Evolutionary conservation across 2,113 vertebrate genomes (phyloP), one percentile per base, ranked within the genome.

Genomic region (Anguilla rostrata): DNA sequence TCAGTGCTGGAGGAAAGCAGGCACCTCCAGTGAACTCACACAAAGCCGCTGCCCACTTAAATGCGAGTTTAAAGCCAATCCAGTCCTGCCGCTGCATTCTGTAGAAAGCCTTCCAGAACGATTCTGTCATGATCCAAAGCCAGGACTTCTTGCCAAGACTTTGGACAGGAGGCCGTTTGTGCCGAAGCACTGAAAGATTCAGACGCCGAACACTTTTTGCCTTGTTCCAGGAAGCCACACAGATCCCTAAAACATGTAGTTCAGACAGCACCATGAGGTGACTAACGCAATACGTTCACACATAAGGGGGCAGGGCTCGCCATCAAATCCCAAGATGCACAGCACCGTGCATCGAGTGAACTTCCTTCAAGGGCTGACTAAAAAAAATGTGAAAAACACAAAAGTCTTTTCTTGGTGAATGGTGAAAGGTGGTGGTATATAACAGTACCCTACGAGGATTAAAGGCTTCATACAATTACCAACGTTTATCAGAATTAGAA

Each of bases 251-350:
- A 86, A 46, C 15, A 82, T 53, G 40, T 40, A 14, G 40, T 39
- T 18, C 85, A 82, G 39, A 86, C 5, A 40, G 22, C 18, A 39
- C 41, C 56, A 15, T 14, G 34, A 12, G 60, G 41, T 81, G 46
- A 63, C 53, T 81, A 82, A 81, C 22, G 56, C 57, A 66, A 43
- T 56, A 81, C 82, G 66, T 86, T 86, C 81, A 81, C 40, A 86
- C 29, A 85, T 14, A 41, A 66, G 85, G 41, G 41, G 78, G 40
- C 53, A n/a, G 85, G 56, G 56, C 85, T 46, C 15, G 22, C 78
- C 40, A 15, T 66, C 57, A 66, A 86, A 86, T 82, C 57, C 40
- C 85, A 71, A 53, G 85, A 82, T 71, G 14, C 40, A 85, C 60
- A 26, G 56, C 26, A 11, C 53, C 5, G 22, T 12, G 41, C 34